Base-by-base conservation (phyloP, 2,113 vertebrate species). In the Saccopteryx bilineata region DNA sequence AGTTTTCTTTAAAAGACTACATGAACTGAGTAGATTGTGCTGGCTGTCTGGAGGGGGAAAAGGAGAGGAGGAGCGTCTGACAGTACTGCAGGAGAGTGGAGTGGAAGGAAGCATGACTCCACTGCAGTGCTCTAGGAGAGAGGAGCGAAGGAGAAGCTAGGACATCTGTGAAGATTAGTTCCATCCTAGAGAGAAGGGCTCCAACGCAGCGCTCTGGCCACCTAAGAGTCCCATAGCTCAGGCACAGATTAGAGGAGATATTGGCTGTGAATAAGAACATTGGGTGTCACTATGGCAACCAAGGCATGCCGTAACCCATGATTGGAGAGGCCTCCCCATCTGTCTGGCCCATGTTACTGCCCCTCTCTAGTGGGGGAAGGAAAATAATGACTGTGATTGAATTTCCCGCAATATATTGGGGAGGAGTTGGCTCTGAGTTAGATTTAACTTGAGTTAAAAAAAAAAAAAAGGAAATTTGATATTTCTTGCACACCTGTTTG, bases 401-500 rank as follows among this genome's bases (percentile, higher is more conserved):
- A 61, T 90, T 83, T 83, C 33, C 13, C 61, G 56, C 33, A 79
- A 50, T 48, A 18, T 87, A 24, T 50, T 78, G 46, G 39, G n/a
- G n/a, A 65, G 14, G 21, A 11, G 1, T 74, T 84, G 63, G 31
- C 39, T 31, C 65, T 52, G 80, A 68, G 23, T 83, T 79, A 93
- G 46, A 79, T 78, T 90, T 92, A 52, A 87, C 46, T 82, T 66
- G 81, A 92, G 56, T 60, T 89, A 4, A 28, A 80, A 69, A 72
- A 69, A 90, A 23, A 48, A 52, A 89, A 71, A 84, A 50, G 39
- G 23, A 74, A 75, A 87, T 71, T 46, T 76, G 75, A 17, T 71
- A 84, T 74, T 90, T 83, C 39, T 79, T 61, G 56, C 24, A 91
- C 39, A 63, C 39, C 63, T 96, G 58, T 60, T 96, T 87, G 46